Conservation (phyloP, 1,140 invertebrate genomes). For the Hylaeus volcanicus region DNA sequence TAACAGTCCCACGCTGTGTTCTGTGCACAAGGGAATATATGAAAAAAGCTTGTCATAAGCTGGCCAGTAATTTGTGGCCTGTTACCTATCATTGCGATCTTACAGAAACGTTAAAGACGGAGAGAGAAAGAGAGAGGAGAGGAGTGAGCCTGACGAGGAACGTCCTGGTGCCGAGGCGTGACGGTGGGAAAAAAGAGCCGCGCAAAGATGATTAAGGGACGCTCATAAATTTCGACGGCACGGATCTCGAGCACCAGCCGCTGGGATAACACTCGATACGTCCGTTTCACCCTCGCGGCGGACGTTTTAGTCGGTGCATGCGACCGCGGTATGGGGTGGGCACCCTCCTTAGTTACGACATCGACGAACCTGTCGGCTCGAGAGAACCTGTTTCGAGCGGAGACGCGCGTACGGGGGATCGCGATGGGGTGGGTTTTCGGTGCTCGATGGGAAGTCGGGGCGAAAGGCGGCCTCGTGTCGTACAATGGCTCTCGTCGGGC, state of each 20-base stretch:
- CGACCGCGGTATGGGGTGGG: conserved; percentile 11
- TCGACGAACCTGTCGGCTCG: conserved; percentile 39
- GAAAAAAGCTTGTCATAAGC: not conserved
- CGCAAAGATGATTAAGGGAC: conserved; percentile 33
- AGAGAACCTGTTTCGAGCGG: conserved; percentile 38
- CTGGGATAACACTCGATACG: conserved; percentile 35
- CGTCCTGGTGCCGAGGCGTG: not conserved
- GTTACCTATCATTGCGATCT: not conserved
- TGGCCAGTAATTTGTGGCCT: not conserved
- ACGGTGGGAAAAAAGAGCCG: not conserved
- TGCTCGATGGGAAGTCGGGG: conserved; percentile 29
- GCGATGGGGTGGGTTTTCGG: not conserved
- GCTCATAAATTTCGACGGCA: conserved; percentile 37
- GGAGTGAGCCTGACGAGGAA: not conserved
- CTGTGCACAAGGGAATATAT: too few species aligned
- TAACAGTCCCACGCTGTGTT: not conserved
- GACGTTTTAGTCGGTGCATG: not conserved
- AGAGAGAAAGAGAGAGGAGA: too few species aligned
- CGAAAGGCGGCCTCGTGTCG: conserved; percentile 39
- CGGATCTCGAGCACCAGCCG: conserved; percentile 28
- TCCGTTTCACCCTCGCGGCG: not conserved
- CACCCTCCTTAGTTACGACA: conserved; percentile 9
- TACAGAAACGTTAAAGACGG: not conserved
- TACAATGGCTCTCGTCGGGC: conserved; percentile 65
- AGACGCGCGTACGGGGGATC: not conserved